Base-by-base conservation (phyloP, 2,888 invertebrate genomes). In the Thymelicus sylvestris region DNA sequence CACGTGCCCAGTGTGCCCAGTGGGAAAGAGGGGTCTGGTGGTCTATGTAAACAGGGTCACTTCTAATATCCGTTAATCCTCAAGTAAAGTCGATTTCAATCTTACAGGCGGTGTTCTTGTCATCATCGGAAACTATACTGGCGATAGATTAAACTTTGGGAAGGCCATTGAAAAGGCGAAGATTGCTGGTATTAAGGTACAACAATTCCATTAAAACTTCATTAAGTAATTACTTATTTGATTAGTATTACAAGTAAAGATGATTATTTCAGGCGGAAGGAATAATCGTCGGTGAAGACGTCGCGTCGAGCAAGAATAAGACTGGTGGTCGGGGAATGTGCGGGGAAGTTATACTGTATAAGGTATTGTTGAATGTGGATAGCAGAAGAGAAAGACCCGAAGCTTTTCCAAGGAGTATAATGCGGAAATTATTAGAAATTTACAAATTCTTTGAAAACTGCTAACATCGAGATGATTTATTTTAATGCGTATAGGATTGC, bases 111-210 rank as follows among this genome's bases (percentile, higher is more conserved):
- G 97, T 44, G 95, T 96, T n/a, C 82, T 98, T 7, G 94, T 97
- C 0, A 93, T 97, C 48, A 94, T 97, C 10, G 96, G 96, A 10
- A 97, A 97, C 86, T 97, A 97, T 81, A 96, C 97, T 0, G 96
- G 97, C 0, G 97, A 97, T 79, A 91, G 97, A 72, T 88, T 98
- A 15, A 97, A 97, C 86, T 98, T 98, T 83, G 97, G 97, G 0
- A 94, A 97, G 82, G 97, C 97, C 1, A 95, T 96, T 13, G 97
- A 97, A 84, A 95, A 96, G 80, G 96, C 96, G 0, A 94, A 95
- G 80, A 93, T 94, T 48, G 91, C 94, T 70, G 95, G 96, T 0
- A 90, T 96, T 19, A 94, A 95, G 88, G 95, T 90, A 55, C 59
- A 47, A 24, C 12, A 48, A n/a, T n/a, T n/a, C n/a, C n/a, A n/a